Evolutionary conservation across 2,888 invertebrate species (phyloP), one percentile per base, ranked within the genome.

Genomic region (Agrochola litura): DNA sequence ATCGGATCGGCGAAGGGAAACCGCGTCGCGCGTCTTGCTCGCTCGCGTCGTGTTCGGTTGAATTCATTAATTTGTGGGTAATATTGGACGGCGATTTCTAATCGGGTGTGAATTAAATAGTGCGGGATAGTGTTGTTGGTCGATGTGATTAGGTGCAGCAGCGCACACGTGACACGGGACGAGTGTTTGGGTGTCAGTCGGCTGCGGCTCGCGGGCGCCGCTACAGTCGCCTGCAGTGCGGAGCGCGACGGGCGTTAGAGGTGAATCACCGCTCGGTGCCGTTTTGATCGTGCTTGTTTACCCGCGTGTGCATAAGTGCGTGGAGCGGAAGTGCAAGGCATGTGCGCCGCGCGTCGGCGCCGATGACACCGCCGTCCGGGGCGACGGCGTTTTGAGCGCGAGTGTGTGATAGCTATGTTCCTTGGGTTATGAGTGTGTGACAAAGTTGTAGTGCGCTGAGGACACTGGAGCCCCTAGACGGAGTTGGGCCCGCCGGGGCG

Each of bases 391-490:
- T 92, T 91, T 94, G 89, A 94, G 91, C 94, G 93, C 92, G 93
- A 93, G 96, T 95, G 94, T 93, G 96, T 95, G 95, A 91, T 93
- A 93, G 93, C 91, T 95, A 96, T 96, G 95, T 92, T 92, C 91
- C 90, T 95, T 92, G 94, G 96, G 95, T 96, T 96, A 97, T 97
- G 97, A 96, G 96, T 96, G 96, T 95, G 96, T 96, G 95, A 96
- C 94, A 94, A 95, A 96, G 95, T 96, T 95, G 91, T 95, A 94
- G 95, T 95, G 96, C 90, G 92, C 92, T 94, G 95, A 96, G 95
- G 97, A 97, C 97, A 96, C 97, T 97, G 97, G 97, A 97, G 97
- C 97, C 97, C 96, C 96, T 96, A 97, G 97, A 97, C 97, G 96
- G 96, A 96, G 96, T 96, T 95, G 96, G 96, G 96, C 96, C 97